Base-by-base conservation (phyloP, 37 sponge, comb jelly and placozoan species). In the Chondrilla cf. caribensis region DNA sequence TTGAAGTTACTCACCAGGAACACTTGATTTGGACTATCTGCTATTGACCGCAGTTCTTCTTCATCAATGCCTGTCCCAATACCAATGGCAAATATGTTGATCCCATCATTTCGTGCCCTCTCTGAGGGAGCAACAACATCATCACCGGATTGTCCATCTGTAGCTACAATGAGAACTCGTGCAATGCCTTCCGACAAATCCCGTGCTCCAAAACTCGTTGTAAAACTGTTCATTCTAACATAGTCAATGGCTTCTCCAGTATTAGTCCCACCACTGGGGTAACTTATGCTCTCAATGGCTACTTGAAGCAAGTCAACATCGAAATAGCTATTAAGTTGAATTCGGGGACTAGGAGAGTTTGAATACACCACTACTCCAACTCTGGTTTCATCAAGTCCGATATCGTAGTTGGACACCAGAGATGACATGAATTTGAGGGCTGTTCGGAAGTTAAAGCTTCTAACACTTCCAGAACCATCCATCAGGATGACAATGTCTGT, bases 381-480 rank as follows among this genome's bases (percentile, higher is more conserved):
- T 59, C 33, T 35, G 15, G 64, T 28, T 29, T 5, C 65, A 7
- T 43, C 8, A 9, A 37, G 58, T 17, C 64, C 81, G 7, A 80
- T 60, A 19, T 80, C 19, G 21, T 58, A 80, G 6, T 60, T 11
- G 8, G 17, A 18, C 3, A 17, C 35, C 37, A 80, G 60, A 26
- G 29, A 26, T 60, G 65, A 32, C 24, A 58, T 54, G 58, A 59
- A 58, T 36, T 80, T 59, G 6, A 58, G 14, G 7, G 58, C 8
- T 22, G 24, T 31, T 31, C 9, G 25, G 28, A 80, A 80, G 41
- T 80, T 80, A 32, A 3, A 4, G 17, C 41, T 42, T 21, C 81
- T 64, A 59, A 80, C 38, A 59, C 58, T 59, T 9, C 81, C 81
- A 8, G 81, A 80, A 14, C 40, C 35, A 80, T 80, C 81, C 17